These are phyloP conservation scores for Scaptomyza graminum DNA, from an alignment of 1,140 invertebrate species.

Conservation along the genomic window DNA sequence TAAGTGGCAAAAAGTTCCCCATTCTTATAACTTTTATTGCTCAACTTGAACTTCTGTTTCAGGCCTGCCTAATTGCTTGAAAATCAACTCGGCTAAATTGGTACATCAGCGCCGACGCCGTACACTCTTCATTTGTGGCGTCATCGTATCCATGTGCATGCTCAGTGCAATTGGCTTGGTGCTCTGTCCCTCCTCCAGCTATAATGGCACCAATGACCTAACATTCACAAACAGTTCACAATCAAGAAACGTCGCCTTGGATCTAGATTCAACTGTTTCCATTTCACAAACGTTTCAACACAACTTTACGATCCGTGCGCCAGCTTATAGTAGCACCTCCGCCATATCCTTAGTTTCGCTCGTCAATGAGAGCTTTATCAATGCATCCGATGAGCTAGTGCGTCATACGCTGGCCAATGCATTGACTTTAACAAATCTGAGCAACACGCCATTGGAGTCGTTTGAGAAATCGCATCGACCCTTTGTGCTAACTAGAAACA, in stretches of 20 bases:
- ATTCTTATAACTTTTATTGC: background rate
- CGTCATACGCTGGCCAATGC: constrained; percentile 62
- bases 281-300: constrained; percentile 83
- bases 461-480: constrained; percentile 61
- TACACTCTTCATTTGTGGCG: constrained; percentile 91
- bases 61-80: constrained; percentile 87
- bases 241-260: constrained; percentile 18
- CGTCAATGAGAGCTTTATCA: constrained; percentile 57
- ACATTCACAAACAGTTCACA: constrained; percentile 5
- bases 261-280: constrained; percentile 79
- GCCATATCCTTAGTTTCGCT: constrained; percentile 39
- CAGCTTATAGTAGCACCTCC: constrained; percentile 35
- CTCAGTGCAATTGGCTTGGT: constrained; percentile 85
- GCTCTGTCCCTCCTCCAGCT: constrained; percentile 66
- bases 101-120: constrained; percentile 88
- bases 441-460: constrained; percentile 42
- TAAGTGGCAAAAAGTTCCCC: constrained; percentile 20
- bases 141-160: constrained; percentile 90
- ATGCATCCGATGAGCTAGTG: constrained; percentile 59
- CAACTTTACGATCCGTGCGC: constrained; percentile 82
- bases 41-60: background rate
- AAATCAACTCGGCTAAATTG: constrained; percentile 89
- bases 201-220: constrained; percentile 45
- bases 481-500: constrained; percentile 34
- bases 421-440: constrained; percentile 50